phyloP scores from a whole-genome alignment of 2,797 vertebrate species.

The Neopelma chrysocephalum region DNA sequence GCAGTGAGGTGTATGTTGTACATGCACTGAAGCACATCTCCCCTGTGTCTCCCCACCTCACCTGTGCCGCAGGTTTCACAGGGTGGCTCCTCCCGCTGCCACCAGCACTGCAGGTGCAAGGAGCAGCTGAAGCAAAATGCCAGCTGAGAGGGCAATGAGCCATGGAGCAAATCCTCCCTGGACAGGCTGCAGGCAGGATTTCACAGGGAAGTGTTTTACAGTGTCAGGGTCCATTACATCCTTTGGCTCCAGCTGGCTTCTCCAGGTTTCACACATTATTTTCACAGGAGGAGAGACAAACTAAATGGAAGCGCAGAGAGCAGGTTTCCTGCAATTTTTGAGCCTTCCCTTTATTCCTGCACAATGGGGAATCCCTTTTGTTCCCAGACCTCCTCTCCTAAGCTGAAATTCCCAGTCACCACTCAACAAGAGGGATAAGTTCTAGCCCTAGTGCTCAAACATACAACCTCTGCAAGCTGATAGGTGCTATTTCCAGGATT shows the following conservation, averaged over 20 bases:
- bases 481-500: neutral
- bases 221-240: neutral
- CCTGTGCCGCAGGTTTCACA: neutral
- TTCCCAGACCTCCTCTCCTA: neutral
- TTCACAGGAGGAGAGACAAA: neutral
- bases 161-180: neutral
- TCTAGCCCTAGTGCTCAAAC: neutral
- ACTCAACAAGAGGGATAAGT: neutral
- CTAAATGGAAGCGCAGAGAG: neutral
- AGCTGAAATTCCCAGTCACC: neutral
- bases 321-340: neutral
- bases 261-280: constrained; percentile 10
- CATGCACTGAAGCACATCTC: neutral
- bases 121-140: neutral
- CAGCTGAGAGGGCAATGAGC: neutral
- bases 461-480: neutral
- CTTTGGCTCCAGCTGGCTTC: neutral
- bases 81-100: neutral
- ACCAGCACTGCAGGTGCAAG: neutral
- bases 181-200: neutral
- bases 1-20: fast-evolving
- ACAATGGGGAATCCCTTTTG: neutral
- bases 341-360: neutral
- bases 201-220: constrained; percentile 2
- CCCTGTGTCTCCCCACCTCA: neutral